Base-by-base conservation (phyloP, 2,888 invertebrate species). In the Rotaria socialis region DNA sequence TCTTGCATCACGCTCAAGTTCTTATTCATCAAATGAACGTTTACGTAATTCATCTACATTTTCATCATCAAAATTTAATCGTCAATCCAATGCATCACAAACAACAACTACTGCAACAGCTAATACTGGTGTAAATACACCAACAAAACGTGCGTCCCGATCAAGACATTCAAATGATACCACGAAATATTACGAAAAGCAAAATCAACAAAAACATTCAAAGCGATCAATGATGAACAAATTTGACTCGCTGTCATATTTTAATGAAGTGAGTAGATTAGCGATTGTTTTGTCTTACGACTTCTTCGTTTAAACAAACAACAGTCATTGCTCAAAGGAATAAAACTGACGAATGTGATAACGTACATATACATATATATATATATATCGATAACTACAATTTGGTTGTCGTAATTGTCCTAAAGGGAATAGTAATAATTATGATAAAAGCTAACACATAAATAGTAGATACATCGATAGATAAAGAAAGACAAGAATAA, bases 201-300 rank as follows among this genome's bases (percentile, higher is more conserved):
- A 47, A 22, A 22, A 47, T 47, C 80, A 47, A 43, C 43, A 16
- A 47, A 47, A 80, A n/a, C 47, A 80, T 80, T 43, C n/a, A 0
- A 80, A n/a, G 11, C 80, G 80, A 19, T 80, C 22, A 14, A 24
- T 14, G 24, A 22, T 47, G 22, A 80, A 80, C 3, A 80, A 47
- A 80, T 47, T 80, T 47, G 80, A 80, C 8, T 47, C 80, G 3
- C n/a, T n/a, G 11, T 47, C 80, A 80, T 80, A 47, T 47, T 80
- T 80, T 47, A 22, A 80, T 47, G 80, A 80, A 80, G 80, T 80
- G 11, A 80, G 80, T 47, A 80, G 24, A 80, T 24, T 80, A 47
- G 47, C 14, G 80, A 80, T 74, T 74, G 41, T 7, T 74, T 7
- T 19, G 5, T 74, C 14, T 22, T 41, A 0, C n/a, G 24, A 0